These are phyloP conservation scores for Ophion obscuratus DNA, from an alignment of 2,888 invertebrate genomes.

Conservation along the genomic window DNA sequence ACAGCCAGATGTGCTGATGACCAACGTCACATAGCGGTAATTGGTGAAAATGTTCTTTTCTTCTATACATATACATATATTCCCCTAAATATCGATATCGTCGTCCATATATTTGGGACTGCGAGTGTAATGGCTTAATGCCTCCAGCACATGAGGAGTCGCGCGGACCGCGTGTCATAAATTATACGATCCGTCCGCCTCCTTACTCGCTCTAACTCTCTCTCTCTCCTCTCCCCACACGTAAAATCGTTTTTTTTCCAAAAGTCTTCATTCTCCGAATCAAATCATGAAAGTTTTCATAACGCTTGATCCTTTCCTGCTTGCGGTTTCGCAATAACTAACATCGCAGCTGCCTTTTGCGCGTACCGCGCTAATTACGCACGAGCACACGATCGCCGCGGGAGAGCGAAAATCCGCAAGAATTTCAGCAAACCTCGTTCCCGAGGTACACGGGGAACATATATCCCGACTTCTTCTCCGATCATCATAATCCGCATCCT, in stretches of 20 bases:
- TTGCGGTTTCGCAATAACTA: background rate
- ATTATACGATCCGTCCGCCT: conserved; percentile 45
- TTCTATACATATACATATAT: conserved; percentile 1
- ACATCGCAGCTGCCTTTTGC: background rate
- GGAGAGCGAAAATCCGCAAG: too few relatives aligned
- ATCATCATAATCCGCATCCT: too few relatives aligned
- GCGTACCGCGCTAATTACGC: too few relatives aligned
- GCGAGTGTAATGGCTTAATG: conserved; percentile 57
- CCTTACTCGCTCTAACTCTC: background rate
- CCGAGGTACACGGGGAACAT: too few relatives aligned
- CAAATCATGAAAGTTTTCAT: background rate
- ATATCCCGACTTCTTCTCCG: too few relatives aligned
- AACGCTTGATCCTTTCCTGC: conserved; percentile 2
- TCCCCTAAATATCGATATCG: conserved; percentile 26
- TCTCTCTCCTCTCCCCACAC: background rate
- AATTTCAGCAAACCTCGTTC: too few relatives aligned
- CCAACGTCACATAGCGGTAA: too few relatives aligned
- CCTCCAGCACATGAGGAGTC: conserved; percentile 54
- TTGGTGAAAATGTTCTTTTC: conserved; percentile 5
- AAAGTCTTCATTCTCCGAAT: background rate
- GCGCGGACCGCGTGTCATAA: conserved; percentile 61
- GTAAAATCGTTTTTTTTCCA: conserved; percentile 19
- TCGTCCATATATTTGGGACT: conserved; percentile 39
- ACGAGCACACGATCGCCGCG: too few relatives aligned
- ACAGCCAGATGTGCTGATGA: too few relatives aligned